Base-by-base conservation (phyloP, 2,888 invertebrate species). In the Aspidiotus destructor region DNA sequence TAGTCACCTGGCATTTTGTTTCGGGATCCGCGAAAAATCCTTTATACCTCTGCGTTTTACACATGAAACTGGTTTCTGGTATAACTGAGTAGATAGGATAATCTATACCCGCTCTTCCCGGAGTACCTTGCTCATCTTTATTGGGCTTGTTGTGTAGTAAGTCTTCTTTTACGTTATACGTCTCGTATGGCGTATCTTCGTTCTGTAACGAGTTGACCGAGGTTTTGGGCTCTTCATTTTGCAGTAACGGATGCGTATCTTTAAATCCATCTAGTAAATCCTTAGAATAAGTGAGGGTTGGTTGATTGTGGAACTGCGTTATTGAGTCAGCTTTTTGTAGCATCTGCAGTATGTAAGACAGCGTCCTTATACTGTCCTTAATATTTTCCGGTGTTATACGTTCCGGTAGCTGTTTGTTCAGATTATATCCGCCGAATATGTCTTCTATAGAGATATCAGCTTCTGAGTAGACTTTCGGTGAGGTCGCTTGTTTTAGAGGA, bases 1-100 rank as follows among this genome's bases (percentile, higher is more conserved):
- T 5, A 28, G 28, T 76, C 77, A 87, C 88, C 83, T 92, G 92
- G 76, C 92, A 92, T 74, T 86, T 84, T 8, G 92, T 89, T 73
- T 88, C 88, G 11, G 91, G 88, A 79, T 92, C 92, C 5, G 91
- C 92, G 74, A 92, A 92, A 79, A 92, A 92, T 70, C 92, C 92
- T 75, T 92, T 92, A 77, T 92, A 92, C 40, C 92, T 81, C 76
- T 92, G 92, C 70, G 87, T 84, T 74, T 88, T 88, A 78, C 92
- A 92, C 75, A 84, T 84, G 76, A 92, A 92, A 72, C 80, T 81
- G 0, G 92, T 92, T 70, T 81, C 80, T 0, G 92, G 92, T 70
- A 92, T 91, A 42, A 80, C 81, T 0, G 85, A 82, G 63, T 88
- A 82, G 41, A 84, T 86, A 0, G 92, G 92, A 77, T 92, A 92